A percentile compares a stretch with the other conserved stretches of the same genome.
Conservation (phyloP, 2,888 invertebrate species). For the Agonopterix heracliana region DNA sequence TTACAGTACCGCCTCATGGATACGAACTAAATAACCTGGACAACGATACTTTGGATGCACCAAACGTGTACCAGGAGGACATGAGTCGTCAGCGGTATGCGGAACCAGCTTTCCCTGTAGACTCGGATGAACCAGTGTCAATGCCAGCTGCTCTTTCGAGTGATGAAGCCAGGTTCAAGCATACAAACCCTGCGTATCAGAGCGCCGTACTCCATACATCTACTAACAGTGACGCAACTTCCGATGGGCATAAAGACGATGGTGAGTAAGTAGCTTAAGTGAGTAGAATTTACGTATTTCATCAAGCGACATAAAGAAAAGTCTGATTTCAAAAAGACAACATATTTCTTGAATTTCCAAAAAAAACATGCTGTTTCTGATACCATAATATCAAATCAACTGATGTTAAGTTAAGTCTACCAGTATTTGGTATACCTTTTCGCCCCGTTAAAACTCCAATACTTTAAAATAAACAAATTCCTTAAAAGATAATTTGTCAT, state of each 20-base stretch:
- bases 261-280: constrained; percentile 29
- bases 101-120: constrained; percentile 57
- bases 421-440: too few species aligned
- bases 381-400: too few species aligned
- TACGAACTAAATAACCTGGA: constrained; percentile 81
- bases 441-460: too few species aligned
- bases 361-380: too few species aligned
- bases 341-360: too few species aligned
- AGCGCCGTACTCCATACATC: constrained; percentile 81
- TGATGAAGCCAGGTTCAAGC: constrained; percentile 77
- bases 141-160: constrained; percentile 60
- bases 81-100: constrained; percentile 46
- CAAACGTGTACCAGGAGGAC: constrained; percentile 71
- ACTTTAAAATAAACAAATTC: too few species aligned
- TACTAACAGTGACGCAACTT: constrained; percentile 51
- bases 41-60: constrained; percentile 79
- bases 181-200: constrained; percentile 85
- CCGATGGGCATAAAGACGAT: constrained; percentile 62
- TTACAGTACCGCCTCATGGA: constrained; percentile 78
- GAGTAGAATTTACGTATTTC: not conserved
- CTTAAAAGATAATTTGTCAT: constrained; percentile 6
- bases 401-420: too few species aligned
- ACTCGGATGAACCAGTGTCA: constrained; percentile 62
- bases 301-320: too few species aligned
- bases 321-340: too few species aligned